Percentiles rank a stretch among this genome's conserved stretches.
Evolutionary conservation across 2,888 invertebrate genomes (phyloP).

Genomic region (Amphipoea oculea): DNA sequence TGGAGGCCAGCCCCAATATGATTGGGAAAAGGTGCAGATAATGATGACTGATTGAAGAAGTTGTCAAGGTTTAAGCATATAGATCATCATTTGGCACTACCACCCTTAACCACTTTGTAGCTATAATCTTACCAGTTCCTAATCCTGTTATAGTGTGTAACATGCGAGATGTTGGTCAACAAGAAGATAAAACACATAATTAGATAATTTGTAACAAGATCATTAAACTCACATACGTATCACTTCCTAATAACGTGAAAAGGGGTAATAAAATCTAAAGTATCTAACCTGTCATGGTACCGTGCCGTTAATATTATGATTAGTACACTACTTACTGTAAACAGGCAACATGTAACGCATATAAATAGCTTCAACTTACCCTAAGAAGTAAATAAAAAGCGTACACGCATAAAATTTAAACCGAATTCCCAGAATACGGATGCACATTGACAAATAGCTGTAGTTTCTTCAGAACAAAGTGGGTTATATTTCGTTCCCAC

Average conservation of each 20-base stretch:
- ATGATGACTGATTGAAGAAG: not conserved
- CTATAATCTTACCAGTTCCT: not conserved
- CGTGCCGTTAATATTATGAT: not conserved
- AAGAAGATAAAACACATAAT: too few species aligned
- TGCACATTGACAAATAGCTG: conserved; percentile 85
- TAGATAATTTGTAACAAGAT: not conserved
- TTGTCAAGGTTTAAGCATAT: not conserved
- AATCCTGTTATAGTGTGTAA: not conserved
- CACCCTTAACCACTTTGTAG: not conserved
- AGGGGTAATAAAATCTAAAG: not conserved
- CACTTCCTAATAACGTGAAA: not conserved
- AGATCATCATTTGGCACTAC: not conserved
- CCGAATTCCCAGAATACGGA: conserved; percentile 80
- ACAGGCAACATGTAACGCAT: conserved; percentile 2
- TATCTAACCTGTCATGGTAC: not conserved
- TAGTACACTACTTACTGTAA: not conserved
- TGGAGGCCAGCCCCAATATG: not conserved
- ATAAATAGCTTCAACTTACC: not conserved
- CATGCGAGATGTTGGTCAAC: not conserved
- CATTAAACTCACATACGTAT: not conserved
- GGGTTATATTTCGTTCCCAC: conserved; percentile 87
- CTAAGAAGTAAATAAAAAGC: conserved; percentile 15
- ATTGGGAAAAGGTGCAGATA: not conserved
- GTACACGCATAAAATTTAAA: conserved; percentile 65
- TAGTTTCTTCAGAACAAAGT: conserved; percentile 86